These are phyloP conservation scores for Hirtodrosophila duncani DNA, from an alignment of 2,888 invertebrate genomes.

Conservation along the genomic window DNA sequence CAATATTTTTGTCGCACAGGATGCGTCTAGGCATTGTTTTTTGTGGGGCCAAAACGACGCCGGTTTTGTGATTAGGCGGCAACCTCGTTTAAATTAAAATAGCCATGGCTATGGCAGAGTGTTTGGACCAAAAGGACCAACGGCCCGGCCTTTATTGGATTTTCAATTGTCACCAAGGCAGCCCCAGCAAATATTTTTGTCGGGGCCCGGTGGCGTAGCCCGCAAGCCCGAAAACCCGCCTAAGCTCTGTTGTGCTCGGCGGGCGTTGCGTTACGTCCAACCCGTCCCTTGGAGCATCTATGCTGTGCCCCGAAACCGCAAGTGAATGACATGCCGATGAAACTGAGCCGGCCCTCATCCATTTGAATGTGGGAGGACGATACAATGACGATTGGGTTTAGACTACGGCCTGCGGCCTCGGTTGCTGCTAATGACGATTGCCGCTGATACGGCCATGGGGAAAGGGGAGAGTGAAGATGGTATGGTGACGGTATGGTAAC, in stretches of 20 bases:
- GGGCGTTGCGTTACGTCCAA: too few relatives aligned
- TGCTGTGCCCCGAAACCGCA: slow-evolving; percentile 44
- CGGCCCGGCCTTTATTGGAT: slow-evolving; percentile 62
- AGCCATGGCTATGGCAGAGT: slow-evolving; percentile 29
- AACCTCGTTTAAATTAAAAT: slow-evolving; percentile 68
- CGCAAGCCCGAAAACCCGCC: slow-evolving; percentile 31
- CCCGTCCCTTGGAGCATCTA: too few relatives aligned
- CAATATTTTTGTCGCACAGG: slow-evolving; percentile 63
- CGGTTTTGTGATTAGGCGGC: slow-evolving; percentile 64
- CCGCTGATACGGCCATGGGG: too few relatives aligned
- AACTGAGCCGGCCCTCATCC: slow-evolving; percentile 37
- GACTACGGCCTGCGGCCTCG: slow-evolving; percentile 50
- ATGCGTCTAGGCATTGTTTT: slow-evolving; percentile 39
- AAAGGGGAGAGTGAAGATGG: too few relatives aligned
- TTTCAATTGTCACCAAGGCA: slow-evolving; percentile 65
- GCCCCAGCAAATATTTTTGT: slow-evolving; percentile 51
- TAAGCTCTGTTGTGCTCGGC: slow-evolving; percentile 33
- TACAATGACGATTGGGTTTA: too few relatives aligned
- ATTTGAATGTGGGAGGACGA: too few relatives aligned
- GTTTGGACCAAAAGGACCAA: neutral
- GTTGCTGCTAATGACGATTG: slow-evolving; percentile 68
- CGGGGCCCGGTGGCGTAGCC: slow-evolving; percentile 19
- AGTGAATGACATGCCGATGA: slow-evolving; percentile 58
- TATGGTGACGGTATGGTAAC: too few relatives aligned
- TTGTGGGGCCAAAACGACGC: slow-evolving; percentile 26